Evolutionary conservation across 2,113 vertebrate genomes (phyloP).

Genomic region (Myrmophylax atrothorax): DNA sequence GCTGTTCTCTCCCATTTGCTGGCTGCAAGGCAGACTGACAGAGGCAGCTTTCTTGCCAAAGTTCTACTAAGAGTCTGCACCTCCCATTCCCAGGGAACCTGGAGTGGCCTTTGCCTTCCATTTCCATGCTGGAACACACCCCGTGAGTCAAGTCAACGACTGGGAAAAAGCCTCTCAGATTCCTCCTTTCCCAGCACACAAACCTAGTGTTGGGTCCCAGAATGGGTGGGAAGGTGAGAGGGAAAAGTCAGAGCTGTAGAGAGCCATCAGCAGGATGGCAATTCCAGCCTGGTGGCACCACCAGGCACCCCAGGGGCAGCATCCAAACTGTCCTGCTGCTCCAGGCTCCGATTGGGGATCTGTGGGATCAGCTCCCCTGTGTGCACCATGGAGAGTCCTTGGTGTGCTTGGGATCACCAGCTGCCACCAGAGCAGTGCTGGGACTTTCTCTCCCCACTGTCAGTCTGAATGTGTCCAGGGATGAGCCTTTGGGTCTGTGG

Average conservation of each 20-base stretch:
- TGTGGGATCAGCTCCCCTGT: rapidly evolving
- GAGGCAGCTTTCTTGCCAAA: slow-evolving; percentile 1
- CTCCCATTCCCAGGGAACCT: slow-evolving; percentile 35
- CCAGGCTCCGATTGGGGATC: neutral
- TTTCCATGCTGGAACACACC: slow-evolving; percentile 3
- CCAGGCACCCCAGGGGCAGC: neutral
- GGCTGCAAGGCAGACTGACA: neutral
- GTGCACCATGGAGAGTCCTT: neutral
- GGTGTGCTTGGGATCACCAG: neutral
- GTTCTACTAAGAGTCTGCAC: neutral
- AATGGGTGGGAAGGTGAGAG: neutral
- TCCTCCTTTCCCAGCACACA: neutral
- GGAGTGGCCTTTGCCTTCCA: neutral
- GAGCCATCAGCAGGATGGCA: neutral
- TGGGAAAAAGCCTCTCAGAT: neutral
- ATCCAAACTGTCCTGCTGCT: neutral
- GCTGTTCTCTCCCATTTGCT: neutral
- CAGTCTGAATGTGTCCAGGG: neutral
- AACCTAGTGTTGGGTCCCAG: neutral
- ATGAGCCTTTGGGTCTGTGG: neutral
- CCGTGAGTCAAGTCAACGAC: neutral
- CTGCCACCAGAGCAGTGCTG: neutral
- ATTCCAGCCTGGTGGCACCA: neutral
- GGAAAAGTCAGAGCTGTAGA: neutral
- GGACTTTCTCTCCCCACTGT: neutral